Conservation (phyloP, 1,140 invertebrate genomes). For the Microplitis demolitor region DNA sequence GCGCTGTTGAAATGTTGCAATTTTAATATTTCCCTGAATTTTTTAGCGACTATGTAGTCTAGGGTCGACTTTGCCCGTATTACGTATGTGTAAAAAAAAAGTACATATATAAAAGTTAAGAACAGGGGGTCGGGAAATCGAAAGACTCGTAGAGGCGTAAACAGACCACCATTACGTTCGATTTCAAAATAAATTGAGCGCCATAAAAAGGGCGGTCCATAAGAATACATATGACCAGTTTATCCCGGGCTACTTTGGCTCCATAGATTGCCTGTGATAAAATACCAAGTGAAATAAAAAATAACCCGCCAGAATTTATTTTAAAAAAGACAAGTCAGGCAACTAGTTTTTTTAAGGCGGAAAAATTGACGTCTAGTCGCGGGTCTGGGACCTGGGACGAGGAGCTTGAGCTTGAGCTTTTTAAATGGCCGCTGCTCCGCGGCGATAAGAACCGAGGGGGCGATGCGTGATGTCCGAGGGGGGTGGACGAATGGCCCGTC, state of each 20-base stretch:
- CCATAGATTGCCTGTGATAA: constrained; percentile 11
- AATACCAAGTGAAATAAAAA: neutral
- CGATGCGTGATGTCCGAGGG: constrained; percentile 46
- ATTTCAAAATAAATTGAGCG: constrained; percentile 59
- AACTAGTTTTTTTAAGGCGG: no score
- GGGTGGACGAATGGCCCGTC: constrained; percentile 59
- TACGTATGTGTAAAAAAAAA: no score
- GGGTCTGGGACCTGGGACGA: no score
- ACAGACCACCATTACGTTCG: constrained; percentile 58
- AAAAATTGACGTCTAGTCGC: no score
- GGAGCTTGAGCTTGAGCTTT: constrained; percentile 31
- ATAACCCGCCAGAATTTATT: neutral
- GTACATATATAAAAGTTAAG: neutral
- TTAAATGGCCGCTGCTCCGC: constrained; percentile 53
- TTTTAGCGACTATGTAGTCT: constrained; percentile 34
- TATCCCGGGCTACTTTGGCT: constrained; percentile 24
- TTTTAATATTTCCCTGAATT: constrained; percentile 54
- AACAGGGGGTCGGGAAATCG: constrained; percentile 2
- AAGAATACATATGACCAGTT: constrained; percentile 57
- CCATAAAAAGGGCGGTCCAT: constrained; percentile 58
- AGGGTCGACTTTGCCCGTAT: no score
- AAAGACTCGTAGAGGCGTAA: constrained; percentile 41
- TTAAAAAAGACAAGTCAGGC: neutral
- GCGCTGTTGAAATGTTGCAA: constrained; percentile 32
- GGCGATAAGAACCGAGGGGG: constrained; percentile 50